Evolutionary conservation across 1,140 invertebrate species (phyloP), one percentile per base, ranked within the genome.

Genomic region (Plectrocnemia conspersa): DNA sequence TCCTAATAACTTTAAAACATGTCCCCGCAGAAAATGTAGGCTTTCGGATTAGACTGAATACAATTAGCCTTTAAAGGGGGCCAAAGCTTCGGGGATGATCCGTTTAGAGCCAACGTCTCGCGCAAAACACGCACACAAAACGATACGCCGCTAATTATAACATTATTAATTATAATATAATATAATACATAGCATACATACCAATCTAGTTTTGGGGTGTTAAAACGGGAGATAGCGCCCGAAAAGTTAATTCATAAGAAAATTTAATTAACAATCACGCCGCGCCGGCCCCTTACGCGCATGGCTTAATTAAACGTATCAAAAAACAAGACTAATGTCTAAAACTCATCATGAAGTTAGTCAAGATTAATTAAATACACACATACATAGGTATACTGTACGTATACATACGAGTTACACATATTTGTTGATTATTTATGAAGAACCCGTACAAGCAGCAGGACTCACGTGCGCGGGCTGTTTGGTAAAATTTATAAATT

Each of bases 241-340:
- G 29, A 50, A 50, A 50, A 50, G 47, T 50, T 50, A 50, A 50
- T 50, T 50, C 23, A 22, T 46, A 58, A 58, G 47, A 59, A 59
- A 52, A 59, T 55, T 59, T 59, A 59, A 59, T 59, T 59, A 59
- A 55, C 56, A 55, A 55, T 55, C 56, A 52, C n/a, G n/a, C n/a
- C n/a, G n/a, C n/a, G n/a, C n/a, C n/a, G 47, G 55, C 52, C 48
- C 50, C 44, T 36, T 54, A 48, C 53, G 42, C 58, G 47, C 58
- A 52, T 48, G 53, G 48, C 58, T 59, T 59, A 59, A 59, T 59
- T 59, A 59, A 59, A 59, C 48, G 41, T 59, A 59, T 59, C 58
- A 59, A 59, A 59, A 59, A 59, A 59, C 58, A 59, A 50, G 58
- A 59, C 58, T 59, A 55, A 52, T 55, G 52, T 55, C 58, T 59